Conservation (phyloP, 64 coral and sea anemone species). For the Pocillopora verrucosa region DNA sequence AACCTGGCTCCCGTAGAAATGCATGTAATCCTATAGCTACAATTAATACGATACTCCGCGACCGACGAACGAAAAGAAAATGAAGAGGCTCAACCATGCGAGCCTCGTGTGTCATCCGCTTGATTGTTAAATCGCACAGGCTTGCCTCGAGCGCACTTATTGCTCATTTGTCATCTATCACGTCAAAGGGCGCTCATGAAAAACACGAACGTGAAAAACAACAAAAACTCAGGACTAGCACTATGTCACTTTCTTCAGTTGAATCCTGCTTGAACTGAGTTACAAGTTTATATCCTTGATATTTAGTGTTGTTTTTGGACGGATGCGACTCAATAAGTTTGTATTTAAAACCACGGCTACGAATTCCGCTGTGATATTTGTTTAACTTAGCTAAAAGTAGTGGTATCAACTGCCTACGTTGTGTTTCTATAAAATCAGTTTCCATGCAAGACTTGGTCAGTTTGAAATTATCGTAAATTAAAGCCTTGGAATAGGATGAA, state of each 20-base stretch:
- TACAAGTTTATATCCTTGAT: background rate
- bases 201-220: conserved; percentile 26
- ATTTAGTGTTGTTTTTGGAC: background rate
- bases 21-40: conserved; percentile 16
- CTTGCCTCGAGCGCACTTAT: conserved; percentile 21
- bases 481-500: background rate
- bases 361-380: background rate
- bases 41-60: background rate
- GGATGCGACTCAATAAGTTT: background rate
- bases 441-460: background rate
- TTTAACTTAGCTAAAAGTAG: conserved; percentile 2
- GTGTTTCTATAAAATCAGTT: background rate
- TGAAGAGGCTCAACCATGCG: background rate
- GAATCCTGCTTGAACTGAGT: background rate
- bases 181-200: background rate
- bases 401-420: background rate
- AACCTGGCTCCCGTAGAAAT: background rate
- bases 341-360: background rate
- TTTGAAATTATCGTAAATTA: background rate
- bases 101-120: conserved; percentile 17
- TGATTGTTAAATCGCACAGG: background rate
- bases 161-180: conserved; percentile 15
- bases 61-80: conserved; percentile 1
- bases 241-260: background rate
- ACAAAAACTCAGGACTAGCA: background rate